phyloP scores from a whole-genome alignment of 2,113 vertebrate genomes.

The Actinemys pallida region DNA sequence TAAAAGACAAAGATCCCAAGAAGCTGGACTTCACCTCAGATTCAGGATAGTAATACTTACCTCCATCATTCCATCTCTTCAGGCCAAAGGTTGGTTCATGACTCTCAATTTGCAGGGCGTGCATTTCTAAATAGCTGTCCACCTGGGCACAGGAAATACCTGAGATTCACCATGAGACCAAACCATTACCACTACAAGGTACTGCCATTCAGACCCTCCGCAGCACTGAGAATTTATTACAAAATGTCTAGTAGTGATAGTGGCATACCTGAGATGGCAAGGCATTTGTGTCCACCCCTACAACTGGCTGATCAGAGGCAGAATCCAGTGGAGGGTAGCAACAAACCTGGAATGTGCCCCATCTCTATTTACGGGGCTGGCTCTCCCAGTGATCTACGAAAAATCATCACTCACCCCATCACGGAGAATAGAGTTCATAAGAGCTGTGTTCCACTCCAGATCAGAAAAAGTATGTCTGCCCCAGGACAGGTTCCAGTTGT shows the following conservation, averaged over 20 bases:
- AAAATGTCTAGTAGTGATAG: not conserved
- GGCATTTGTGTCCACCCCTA: not conserved
- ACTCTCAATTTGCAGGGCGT: not conserved
- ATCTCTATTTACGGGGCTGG: not conserved
- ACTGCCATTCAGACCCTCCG: not conserved
- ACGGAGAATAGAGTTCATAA: not conserved
- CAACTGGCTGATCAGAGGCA: not conserved
- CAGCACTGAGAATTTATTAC: not conserved
- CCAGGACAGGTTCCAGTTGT: not conserved
- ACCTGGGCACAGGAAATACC: not conserved
- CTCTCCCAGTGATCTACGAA: not conserved
- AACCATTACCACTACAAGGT: not conserved
- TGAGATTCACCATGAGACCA: not conserved
- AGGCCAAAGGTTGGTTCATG: not conserved
- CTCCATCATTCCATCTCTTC: not conserved
- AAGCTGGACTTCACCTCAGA: not conserved
- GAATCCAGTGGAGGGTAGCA: fast-evolving
- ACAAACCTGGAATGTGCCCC: fast-evolving
- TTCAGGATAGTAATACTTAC: not conserved
- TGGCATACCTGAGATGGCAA: not conserved
- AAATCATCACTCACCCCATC: not conserved
- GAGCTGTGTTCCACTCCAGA: not conserved
- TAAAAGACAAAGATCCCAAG: too few relatives aligned
- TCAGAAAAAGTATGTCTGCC: not conserved
- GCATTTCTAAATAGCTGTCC: not conserved